A percentile compares a stretch with the other conserved stretches of the same genome.
Evolutionary conservation across 1,140 invertebrate genomes (phyloP).

Genomic region (Cydia splendana): DNA sequence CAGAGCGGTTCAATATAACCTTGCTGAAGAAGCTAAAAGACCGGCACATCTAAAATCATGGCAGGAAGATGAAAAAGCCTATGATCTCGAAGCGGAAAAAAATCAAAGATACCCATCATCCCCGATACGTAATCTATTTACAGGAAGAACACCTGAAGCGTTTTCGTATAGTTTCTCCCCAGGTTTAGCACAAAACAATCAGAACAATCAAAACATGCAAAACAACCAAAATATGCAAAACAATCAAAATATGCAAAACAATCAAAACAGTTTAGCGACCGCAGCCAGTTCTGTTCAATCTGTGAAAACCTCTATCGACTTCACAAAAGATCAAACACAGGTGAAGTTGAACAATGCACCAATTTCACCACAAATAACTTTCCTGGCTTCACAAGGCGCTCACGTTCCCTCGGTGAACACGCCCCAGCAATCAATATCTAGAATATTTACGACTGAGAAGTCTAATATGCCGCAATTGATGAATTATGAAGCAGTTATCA

Average conservation of each 20-base stretch:
- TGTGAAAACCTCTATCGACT: slow-evolving; percentile 55
- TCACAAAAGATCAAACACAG: slow-evolving; percentile 53
- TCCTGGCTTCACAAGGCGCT: slow-evolving; percentile 72
- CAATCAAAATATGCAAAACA: slow-evolving; percentile 13
- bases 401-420: slow-evolving; percentile 58
- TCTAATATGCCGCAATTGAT: slow-evolving; percentile 63
- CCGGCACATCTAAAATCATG: slow-evolving; percentile 62
- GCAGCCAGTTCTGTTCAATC: slow-evolving; percentile 54
- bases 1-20: slow-evolving; percentile 74
- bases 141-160: slow-evolving; percentile 71
- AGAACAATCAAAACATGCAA: slow-evolving; percentile 1
- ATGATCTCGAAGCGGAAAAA: slow-evolving; percentile 47
- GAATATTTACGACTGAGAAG: slow-evolving; percentile 57
- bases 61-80: slow-evolving; percentile 55
- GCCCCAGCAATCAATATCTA: slow-evolving; percentile 49
- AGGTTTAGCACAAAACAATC: slow-evolving; percentile 23
- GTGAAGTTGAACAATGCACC: slow-evolving; percentile 54
- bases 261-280: slow-evolving; percentile 41
- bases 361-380: slow-evolving; percentile 73
- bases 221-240: slow-evolving; percentile 5
- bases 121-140: slow-evolving; percentile 62
- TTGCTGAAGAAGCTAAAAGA: slow-evolving; percentile 74
- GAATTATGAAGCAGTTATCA: slow-evolving; percentile 65
- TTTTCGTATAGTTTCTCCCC: slow-evolving; percentile 66
- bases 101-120: slow-evolving; percentile 46